A percentile compares a stretch with the other conserved stretches of the same genome.
These are phyloP conservation scores for Heliornis fulica DNA, from an alignment of 2,113 vertebrate genomes.

Conservation along the genomic window DNA sequence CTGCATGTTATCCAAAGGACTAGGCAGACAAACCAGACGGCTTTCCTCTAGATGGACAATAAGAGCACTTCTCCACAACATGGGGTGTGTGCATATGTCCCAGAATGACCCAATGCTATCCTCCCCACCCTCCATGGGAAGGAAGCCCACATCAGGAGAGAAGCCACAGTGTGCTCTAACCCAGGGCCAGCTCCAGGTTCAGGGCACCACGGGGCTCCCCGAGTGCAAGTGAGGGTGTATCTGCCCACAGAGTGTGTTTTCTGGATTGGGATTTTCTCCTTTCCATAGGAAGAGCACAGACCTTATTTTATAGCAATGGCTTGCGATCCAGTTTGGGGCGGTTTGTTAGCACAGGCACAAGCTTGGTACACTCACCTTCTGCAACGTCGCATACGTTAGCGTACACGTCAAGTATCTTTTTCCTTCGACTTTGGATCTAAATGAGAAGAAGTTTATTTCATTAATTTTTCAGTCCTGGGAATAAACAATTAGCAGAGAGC, in stretches of 20 bases:
- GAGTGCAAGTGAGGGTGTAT: not conserved
- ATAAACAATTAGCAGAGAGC: not conserved
- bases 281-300: not conserved
- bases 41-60: not conserved
- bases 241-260: not conserved
- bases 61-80: not conserved
- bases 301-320: not conserved
- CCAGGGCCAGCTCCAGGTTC: not conserved
- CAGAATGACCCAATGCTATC: accelerated
- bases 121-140: not conserved
- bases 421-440: slow-evolving; percentile 95
- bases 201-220: not conserved
- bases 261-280: not conserved
- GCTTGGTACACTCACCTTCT: slow-evolving; percentile 80
- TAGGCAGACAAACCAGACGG: not conserved
- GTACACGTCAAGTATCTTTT: slow-evolving; percentile 95
- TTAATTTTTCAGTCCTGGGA: not conserved
- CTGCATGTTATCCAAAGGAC: not conserved
- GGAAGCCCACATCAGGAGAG: accelerated
- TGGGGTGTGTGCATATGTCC: not conserved
- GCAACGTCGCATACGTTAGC: slow-evolving; percentile 88
- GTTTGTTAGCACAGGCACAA: not conserved
- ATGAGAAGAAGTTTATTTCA: not conserved
- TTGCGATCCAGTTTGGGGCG: not conserved
- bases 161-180: accelerated